Percentiles rank a stretch among this genome's conserved stretches.
Conservation (phyloP, 2,797 vertebrate genomes). For the Paedocypris micromegethes region DNA sequence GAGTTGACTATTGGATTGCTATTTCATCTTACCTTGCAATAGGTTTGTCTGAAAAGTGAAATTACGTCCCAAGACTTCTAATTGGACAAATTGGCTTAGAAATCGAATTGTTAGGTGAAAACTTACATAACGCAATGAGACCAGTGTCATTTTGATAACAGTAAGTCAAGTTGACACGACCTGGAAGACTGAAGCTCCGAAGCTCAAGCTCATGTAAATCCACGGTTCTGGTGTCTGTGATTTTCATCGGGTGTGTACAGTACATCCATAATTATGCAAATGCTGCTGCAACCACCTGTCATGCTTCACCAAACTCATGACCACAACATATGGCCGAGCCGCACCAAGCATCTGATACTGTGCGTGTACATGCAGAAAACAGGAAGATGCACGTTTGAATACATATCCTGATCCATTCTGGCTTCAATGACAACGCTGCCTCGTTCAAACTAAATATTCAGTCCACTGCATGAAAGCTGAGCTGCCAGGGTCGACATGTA, state of each 20-base stretch:
- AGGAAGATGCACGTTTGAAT: slow-evolving; percentile 4
- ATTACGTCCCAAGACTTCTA: too few relatives aligned
- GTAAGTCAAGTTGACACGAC: neutral
- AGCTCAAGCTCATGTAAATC: neutral
- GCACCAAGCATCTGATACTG: slow-evolving; percentile 35
- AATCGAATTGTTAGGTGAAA: too few relatives aligned
- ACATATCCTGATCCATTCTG: neutral
- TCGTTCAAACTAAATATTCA: too few relatives aligned
- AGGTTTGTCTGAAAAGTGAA: too few relatives aligned
- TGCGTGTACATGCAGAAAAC: slow-evolving; percentile 22
- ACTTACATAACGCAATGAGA: too few relatives aligned
- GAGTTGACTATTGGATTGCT: too few relatives aligned
- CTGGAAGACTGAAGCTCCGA: slow-evolving; percentile 14
- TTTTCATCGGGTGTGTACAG: slow-evolving; percentile 46
- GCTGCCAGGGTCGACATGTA: slow-evolving; percentile 25
- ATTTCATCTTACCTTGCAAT: too few relatives aligned
- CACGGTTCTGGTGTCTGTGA: slow-evolving; percentile 55
- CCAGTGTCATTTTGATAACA: too few relatives aligned
- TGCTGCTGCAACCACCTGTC: slow-evolving; percentile 63
- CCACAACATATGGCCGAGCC: slow-evolving; percentile 57
- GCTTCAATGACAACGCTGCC: too few relatives aligned
- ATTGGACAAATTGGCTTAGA: too few relatives aligned
- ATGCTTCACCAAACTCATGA: slow-evolving; percentile 51
- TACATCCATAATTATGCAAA: slow-evolving; percentile 64
- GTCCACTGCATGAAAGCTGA: slow-evolving; percentile 3